These are phyloP conservation scores for Spondyliosoma cantharus DNA, from an alignment of 2,797 vertebrate species.

Conservation along the genomic window DNA sequence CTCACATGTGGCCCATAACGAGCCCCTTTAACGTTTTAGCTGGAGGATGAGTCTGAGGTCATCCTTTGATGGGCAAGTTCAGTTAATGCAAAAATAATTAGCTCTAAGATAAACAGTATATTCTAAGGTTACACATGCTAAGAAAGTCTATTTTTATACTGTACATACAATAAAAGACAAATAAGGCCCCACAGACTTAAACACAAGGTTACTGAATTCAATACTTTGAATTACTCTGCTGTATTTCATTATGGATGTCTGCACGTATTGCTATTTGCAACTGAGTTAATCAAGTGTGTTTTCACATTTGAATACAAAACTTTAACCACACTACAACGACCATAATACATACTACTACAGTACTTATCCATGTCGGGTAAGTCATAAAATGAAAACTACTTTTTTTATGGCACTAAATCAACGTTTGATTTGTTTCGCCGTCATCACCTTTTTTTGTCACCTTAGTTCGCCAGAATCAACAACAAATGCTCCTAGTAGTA, in stretches of 20 bases:
- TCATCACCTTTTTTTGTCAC: too few species aligned
- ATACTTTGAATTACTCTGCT: not conserved
- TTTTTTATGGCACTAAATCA: too few species aligned
- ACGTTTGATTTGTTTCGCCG: too few species aligned
- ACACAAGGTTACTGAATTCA: not conserved
- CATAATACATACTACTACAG: too few species aligned
- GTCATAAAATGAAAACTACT: too few species aligned
- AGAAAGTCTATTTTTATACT: not conserved
- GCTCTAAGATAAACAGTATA: not conserved
- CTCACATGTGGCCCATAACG: too few species aligned
- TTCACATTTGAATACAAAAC: slow-evolving; percentile 2
- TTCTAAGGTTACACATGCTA: not conserved
- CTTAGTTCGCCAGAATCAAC: too few species aligned
- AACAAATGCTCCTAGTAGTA: too few species aligned
- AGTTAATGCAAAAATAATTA: not conserved
- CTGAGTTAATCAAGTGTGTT: not conserved
- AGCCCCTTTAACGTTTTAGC: too few species aligned
- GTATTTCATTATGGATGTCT: not conserved
- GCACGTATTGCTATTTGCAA: not conserved
- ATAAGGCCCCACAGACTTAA: not conserved
- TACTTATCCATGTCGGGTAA: too few species aligned
- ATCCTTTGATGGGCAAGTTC: not conserved
- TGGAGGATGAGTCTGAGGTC: not conserved
- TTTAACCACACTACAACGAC: not conserved
- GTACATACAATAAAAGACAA: not conserved